Evolutionary conservation across 2,888 invertebrate genomes (phyloP), one percentile per base, ranked within the genome.

Genomic region (Hesperia comma): DNA sequence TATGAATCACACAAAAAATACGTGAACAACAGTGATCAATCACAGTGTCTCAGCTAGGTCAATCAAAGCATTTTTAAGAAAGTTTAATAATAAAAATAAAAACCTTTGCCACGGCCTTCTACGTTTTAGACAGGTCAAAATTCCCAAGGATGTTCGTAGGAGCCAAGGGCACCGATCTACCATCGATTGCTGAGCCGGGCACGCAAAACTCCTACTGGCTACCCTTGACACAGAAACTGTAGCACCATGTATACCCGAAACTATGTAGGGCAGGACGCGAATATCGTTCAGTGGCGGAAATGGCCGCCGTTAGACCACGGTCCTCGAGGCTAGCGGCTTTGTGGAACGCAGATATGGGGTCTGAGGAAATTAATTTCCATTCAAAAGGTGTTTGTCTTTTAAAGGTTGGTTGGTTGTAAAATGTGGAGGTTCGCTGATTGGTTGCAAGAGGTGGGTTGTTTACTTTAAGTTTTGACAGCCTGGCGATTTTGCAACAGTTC

Each of bases 191-290:
- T 68, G 61, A 51, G 78, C 74, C 62, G 61, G 77, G 81, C 92
- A 92, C 92, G 92, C 92, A 88, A 91, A 91, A 87, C 87, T 85
- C 80, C 84, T 80, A 76, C 26, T 26, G 79, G 79, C 80, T 75
- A 84, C 83, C 92, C 92, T 92, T 92, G 92, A 90, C 92, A 91
- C 87, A 92, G 81, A 87, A 91, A 87, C 75, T 79, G 76, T 73
- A 74, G 68, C 67, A 72, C 72, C 73, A 74, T 71, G 69, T 70
- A 63, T 72, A 81, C 78, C 81, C 80, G 69, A 82, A 90, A 88
- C 84, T 85, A 88, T 90, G 85, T 88, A 84, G 81, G 81, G 72
- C 80, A 81, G 82, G 83, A 79, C 79, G 58, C 73, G 74, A 79
- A 82, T 81, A 78, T 76, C 72, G 77, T 76, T 80, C 77, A 68